Evolutionary conservation across 1,140 invertebrate species (phyloP), one percentile per base, ranked within the genome.

Genomic region (Psix sp.): DNA sequence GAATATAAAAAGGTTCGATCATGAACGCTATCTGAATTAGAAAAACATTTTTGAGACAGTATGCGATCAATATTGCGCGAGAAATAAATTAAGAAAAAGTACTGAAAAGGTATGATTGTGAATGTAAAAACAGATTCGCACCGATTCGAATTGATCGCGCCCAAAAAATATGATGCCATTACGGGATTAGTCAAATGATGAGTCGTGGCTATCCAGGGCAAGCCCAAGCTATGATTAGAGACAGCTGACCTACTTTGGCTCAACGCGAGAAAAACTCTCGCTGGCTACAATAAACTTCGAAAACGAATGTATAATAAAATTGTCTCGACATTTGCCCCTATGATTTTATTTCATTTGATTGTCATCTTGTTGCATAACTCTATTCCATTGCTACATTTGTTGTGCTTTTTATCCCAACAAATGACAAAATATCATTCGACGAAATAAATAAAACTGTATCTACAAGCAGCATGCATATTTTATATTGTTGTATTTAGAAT

Each of bases 311-410:
- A 56, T 36, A 57, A 45, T 46, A 49, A 52, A n/a, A n/a, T n/a
- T n/a, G 31, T 18, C 38, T 39, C 11, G 38, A 51, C 51, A 57
- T 62, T 62, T n/a, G n/a, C n/a, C n/a, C n/a, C n/a, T n/a, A n/a
- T n/a, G n/a, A n/a, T n/a, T n/a, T n/a, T n/a, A n/a, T n/a, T 71
- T 63, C 49, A 71, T 49, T 15, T 29, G 29, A 56, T 49, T 60
- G 57, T 71, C 66, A 70, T 48, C 39, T 54, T 40, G 43, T 71
- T 71, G 66, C 66, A 62, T 71, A 71, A 62, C 56, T n/a, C n/a
- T n/a, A n/a, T n/a, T n/a, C n/a, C n/a, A n/a, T 29, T 29, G 26
- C 26, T 10, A 1, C 7, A n/a, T 29, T 29, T 24, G 21, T 24
- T 29, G n/a, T n/a, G n/a, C n/a, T n/a, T n/a, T n/a, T n/a, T n/a